A percentile compares a stretch with the other conserved stretches of the same genome.
These are phyloP conservation scores for Morbakka virulenta DNA, from an alignment of 30 jellyfish, hydroid and myxozoan genomes.

Conservation along the genomic window DNA sequence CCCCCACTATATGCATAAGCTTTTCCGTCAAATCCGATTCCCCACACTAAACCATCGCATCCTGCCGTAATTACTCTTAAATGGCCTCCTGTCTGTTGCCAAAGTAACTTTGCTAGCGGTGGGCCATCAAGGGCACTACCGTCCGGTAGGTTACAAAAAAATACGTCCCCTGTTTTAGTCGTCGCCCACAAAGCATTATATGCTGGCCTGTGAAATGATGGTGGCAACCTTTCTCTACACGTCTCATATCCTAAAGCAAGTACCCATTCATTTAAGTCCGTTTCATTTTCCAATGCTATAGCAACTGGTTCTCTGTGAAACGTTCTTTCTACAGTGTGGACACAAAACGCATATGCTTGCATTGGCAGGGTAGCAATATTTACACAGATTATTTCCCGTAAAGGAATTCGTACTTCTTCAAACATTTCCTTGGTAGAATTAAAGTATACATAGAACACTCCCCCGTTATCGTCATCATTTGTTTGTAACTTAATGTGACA, in stretches of 20 bases:
- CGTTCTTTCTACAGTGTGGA: conserved; percentile 53
- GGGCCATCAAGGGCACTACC: conserved; percentile 11
- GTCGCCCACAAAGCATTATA: conserved; percentile 72
- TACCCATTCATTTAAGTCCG: conserved; percentile 71
- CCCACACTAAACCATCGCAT: conserved; percentile 76
- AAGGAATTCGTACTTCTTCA: conserved; percentile 52
- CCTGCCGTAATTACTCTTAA: conserved; percentile 75
- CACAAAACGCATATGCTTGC: conserved; percentile 61
- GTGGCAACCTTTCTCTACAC: conserved; percentile 29
- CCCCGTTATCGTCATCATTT: conserved; percentile 35
- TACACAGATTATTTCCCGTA: conserved; percentile 54
- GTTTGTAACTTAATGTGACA: conserved; percentile 60
- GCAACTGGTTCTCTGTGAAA: conserved; percentile 44
- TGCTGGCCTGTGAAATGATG: not conserved
- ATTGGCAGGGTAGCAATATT: conserved; percentile 42
- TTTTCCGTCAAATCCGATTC: conserved; percentile 82
- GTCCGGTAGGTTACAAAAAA: conserved; percentile 28
- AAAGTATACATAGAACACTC: conserved; percentile 41
- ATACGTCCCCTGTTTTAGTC: conserved; percentile 68
- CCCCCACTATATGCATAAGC: conserved; percentile 76
- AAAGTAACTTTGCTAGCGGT: conserved; percentile 51
- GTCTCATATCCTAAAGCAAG: conserved; percentile 39
- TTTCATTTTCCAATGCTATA: conserved; percentile 64
- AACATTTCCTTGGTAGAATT: conserved; percentile 29
- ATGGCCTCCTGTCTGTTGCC: conserved; percentile 85